Evolutionary conservation across 2,888 invertebrate species (phyloP).

Genomic region (Craniophora ligustri): DNA sequence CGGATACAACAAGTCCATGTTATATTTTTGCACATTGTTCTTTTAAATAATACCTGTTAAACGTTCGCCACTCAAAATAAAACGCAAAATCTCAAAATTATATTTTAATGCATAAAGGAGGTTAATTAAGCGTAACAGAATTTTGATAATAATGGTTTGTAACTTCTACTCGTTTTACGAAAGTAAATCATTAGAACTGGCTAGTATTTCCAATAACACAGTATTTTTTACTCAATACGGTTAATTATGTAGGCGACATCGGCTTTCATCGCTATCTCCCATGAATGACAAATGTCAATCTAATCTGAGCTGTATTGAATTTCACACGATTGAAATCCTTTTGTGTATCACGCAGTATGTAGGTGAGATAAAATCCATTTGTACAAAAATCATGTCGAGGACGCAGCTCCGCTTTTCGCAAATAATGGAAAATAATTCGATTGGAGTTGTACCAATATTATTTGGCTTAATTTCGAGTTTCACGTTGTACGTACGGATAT

Average conservation of each 20-base stretch:
- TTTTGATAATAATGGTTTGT: no score
- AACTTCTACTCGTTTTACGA: no score
- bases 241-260: constrained; percentile 7
- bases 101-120: no score
- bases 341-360: constrained; percentile 17
- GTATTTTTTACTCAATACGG: no score
- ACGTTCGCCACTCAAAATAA: no score
- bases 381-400: constrained; percentile 29
- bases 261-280: constrained; percentile 12
- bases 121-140: no score
- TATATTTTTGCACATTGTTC: no score
- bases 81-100: no score
- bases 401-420: constrained; percentile 8
- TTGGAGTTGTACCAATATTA: constrained; percentile 12
- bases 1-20: not conserved
- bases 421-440: constrained; percentile 14
- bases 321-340: constrained; percentile 20
- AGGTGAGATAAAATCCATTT: constrained; percentile 33
- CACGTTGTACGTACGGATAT: constrained; percentile 1
- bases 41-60: no score
- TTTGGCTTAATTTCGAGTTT: constrained; percentile 12
- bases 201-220: not conserved
- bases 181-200: not conserved
- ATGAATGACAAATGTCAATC: constrained; percentile 27
- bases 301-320: constrained; percentile 26